Conservation (phyloP, 2,888 invertebrate genomes). For the Eupithecia abbreviata region DNA sequence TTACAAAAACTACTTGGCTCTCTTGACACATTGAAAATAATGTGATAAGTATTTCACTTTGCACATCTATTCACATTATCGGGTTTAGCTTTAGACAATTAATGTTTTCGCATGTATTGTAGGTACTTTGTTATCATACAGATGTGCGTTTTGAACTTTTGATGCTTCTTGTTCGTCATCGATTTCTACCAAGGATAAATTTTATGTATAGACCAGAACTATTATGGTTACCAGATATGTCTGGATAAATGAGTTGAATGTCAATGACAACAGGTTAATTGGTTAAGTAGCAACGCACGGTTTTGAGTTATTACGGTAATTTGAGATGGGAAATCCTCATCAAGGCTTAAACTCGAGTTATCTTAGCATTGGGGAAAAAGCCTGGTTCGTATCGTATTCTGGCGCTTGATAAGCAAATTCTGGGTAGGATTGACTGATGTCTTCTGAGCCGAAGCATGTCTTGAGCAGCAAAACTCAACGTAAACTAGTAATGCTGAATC, state of each 20-base stretch:
- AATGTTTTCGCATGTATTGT: not conserved
- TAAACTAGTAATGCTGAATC: not conserved
- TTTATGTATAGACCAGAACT: not conserved
- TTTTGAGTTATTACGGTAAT: slow-evolving; percentile 48
- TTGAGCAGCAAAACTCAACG: not conserved
- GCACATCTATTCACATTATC: not conserved
- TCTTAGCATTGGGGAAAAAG: not conserved
- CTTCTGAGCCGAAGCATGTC: not conserved
- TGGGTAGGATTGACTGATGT: not conserved
- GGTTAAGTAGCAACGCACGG: slow-evolving; percentile 43
- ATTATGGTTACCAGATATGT: not conserved
- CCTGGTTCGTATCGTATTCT: not conserved
- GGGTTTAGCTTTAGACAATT: not conserved
- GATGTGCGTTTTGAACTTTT: not conserved
- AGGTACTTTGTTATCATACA: not conserved
- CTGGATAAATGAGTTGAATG: slow-evolving; percentile 8
- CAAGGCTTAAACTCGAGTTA: slow-evolving; percentile 44
- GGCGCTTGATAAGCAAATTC: not conserved
- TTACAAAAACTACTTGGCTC: not conserved
- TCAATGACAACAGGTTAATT: slow-evolving; percentile 36
- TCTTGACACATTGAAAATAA: not conserved
- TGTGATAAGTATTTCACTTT: not conserved
- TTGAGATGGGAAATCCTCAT: slow-evolving; percentile 63
- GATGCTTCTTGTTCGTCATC: not conserved
- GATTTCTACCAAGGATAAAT: not conserved